phyloP scores from a whole-genome alignment of 2,797 vertebrate species.

The Crocodylus rhombifer region DNA sequence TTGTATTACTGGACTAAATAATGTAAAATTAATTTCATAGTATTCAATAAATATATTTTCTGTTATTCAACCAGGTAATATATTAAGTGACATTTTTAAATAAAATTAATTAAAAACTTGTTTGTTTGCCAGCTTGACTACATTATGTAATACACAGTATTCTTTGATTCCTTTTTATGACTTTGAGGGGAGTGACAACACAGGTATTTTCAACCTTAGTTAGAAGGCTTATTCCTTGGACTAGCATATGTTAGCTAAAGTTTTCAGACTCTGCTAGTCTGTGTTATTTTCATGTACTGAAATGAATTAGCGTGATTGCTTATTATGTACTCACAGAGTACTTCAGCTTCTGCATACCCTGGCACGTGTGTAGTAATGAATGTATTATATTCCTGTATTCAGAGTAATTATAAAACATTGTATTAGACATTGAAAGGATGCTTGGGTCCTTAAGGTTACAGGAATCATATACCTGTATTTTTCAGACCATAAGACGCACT shows the following conservation, averaged over 20 bases:
- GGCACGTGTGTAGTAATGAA: not conserved
- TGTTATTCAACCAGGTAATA: too few species aligned
- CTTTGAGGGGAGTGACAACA: not conserved
- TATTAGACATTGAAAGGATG: not conserved
- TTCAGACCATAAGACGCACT: too few species aligned
- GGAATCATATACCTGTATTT: not conserved
- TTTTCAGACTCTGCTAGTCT: not conserved
- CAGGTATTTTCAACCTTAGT: not conserved
- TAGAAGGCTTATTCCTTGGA: not conserved
- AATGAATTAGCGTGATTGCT: not conserved
- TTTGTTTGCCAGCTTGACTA: too few species aligned
- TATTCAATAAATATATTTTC: too few species aligned
- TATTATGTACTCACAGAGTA: not conserved
- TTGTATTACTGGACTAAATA: too few species aligned
- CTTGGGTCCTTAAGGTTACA: not conserved
- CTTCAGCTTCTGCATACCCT: not conserved
- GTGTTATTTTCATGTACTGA: not conserved
- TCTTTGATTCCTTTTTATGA: not conserved
- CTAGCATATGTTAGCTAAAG: not conserved
- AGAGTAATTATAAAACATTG: not conserved
- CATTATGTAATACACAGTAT: too few species aligned
- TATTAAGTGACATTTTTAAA: too few species aligned
- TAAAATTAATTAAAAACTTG: too few species aligned
- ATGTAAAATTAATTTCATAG: too few species aligned
- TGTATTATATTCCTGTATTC: not conserved